Base-by-base conservation (phyloP, 1,140 invertebrate genomes). In the Pachypsylla venusta region DNA sequence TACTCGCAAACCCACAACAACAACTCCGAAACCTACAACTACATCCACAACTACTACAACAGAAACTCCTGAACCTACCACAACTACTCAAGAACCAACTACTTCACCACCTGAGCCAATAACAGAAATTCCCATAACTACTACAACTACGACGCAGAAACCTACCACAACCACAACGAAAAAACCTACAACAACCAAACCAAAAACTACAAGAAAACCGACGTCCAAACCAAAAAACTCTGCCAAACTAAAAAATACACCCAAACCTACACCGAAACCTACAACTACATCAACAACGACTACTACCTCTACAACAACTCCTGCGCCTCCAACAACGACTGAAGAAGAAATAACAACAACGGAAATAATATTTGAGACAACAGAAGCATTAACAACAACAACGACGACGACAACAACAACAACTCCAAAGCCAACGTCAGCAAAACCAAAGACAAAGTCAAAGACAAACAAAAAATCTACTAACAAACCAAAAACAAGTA, bases 121-220 rank as follows among this genome's bases (percentile, higher is more conserved):
- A 2, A 61, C 62, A 53, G 35, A 54, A 39, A 25, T 57, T 56
- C 2, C 57, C 27, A 56, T 57, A 61, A 54, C 57, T 54, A 56
- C 59, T 55, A 48, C 57, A 35, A 56, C 58, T 2, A 57, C 60
- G 5, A 42, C 42, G 4, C 42, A n/a, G n/a, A 48, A 48, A 61
- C 54, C 57, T 54, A 56, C 59, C 54, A 48, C 61, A 35, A 62
- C 58, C 39, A 65, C 63, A n/a, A 55, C 61, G 54, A 58, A 54
- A 30, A 20, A 59, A n/a, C 42, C 42, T 3, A 48, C 42, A 5
- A 48, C 42, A 10, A 19, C 42, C 42, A 48, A 48, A 48, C 42
- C 42, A 48, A 48, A 48, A 48, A 48, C 42, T 19, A 48, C 42
- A n/a, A 48, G 16, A 7, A 48, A 48, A n/a, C 7, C 30, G n/a